A percentile compares a stretch with the other conserved stretches of the same genome.
Conservation (phyloP, 2,113 vertebrate genomes). For the Galeopterus variegatus region DNA sequence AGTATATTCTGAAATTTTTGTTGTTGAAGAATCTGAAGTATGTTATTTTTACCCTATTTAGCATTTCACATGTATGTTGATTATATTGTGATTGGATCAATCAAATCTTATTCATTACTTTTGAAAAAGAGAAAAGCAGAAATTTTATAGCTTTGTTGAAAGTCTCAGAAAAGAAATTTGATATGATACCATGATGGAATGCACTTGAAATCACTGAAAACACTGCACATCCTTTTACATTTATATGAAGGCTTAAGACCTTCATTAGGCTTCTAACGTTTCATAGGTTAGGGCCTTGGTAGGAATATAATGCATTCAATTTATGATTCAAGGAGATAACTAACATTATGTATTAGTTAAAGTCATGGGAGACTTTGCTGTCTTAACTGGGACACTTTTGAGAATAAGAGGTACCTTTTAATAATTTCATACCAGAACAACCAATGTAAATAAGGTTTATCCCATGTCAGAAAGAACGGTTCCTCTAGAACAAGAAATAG, state of each 20-base stretch:
- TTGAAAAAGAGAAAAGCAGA: background rate
- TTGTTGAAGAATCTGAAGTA: background rate
- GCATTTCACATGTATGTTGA: background rate
- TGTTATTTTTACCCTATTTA: background rate
- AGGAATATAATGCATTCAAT: background rate
- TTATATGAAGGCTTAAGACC: background rate
- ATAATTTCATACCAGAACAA: background rate
- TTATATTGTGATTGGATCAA: background rate
- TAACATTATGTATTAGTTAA: background rate
- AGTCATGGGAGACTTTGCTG: background rate
- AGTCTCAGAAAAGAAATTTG: background rate
- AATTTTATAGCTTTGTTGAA: background rate
- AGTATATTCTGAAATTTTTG: background rate
- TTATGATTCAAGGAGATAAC: background rate
- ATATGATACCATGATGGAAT: background rate
- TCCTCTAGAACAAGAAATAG: background rate
- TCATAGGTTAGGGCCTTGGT: background rate
- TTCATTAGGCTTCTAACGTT: background rate
- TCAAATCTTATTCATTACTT: background rate
- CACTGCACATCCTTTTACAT: background rate
- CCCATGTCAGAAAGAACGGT: background rate
- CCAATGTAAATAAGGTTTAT: background rate
- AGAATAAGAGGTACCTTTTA: background rate
- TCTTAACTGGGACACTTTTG: background rate
- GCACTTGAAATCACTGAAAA: slow-evolving; percentile 15